Conservation (phyloP, 2,797 vertebrate genomes). For the Paramormyrops hopkinsi region DNA sequence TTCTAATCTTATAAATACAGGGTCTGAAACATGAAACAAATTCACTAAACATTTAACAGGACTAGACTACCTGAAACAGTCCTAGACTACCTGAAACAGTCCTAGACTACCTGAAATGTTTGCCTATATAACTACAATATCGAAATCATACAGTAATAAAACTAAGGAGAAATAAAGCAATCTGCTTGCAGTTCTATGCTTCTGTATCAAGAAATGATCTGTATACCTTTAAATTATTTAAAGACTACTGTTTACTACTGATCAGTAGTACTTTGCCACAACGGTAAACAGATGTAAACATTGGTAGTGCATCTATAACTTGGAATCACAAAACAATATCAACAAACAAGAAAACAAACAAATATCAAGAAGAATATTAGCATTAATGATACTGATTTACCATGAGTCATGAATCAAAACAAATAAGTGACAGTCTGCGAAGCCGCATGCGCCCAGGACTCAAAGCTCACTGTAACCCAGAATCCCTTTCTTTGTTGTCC, state of each 20-base stretch:
- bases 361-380: conserved; percentile 15
- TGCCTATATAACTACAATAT: not conserved
- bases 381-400: conserved; percentile 28
- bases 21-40: not conserved
- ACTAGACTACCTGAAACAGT: not conserved
- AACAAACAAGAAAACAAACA: conserved; percentile 10
- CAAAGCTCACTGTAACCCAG: conserved; percentile 20
- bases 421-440: not conserved
- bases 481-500: conserved; percentile 16
- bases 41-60: not conserved
- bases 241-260: not conserved
- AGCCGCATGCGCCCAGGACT: not conserved
- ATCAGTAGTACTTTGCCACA: conserved; percentile 5
- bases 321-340: conserved; percentile 19
- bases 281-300: not conserved
- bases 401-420: not conserved
- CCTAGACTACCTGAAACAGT: not conserved
- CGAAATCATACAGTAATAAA: not conserved
- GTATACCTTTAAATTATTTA: not conserved
- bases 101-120: not conserved
- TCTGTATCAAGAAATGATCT: not conserved
- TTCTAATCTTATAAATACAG: not conserved
- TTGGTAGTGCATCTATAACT: not conserved
- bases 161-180: not conserved
- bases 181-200: not conserved